phyloP scores from a whole-genome alignment of 92 coral and sea anemone species.

The Porites divaricata region DNA sequence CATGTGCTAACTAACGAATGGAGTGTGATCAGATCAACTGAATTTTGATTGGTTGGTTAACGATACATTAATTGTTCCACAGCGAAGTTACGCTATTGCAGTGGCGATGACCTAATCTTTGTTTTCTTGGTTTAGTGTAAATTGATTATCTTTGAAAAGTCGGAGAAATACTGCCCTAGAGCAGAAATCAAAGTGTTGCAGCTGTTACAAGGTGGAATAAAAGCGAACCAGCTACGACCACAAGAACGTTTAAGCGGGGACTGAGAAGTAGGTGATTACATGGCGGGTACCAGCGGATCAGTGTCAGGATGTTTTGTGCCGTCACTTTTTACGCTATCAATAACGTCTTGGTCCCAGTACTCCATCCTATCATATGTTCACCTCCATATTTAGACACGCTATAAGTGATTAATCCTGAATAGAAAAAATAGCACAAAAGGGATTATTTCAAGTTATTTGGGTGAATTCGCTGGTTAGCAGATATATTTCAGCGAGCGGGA shows the following conservation, averaged over 20 bases:
- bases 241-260: constrained; percentile 20
- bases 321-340: constrained; percentile 15
- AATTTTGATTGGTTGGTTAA: constrained; percentile 53
- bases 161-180: neutral
- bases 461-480: neutral
- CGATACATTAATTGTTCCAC: constrained; percentile 40
- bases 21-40: constrained; percentile 64
- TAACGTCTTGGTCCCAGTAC: constrained; percentile 17
- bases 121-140: neutral
- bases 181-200: constrained; percentile 11
- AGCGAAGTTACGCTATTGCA: constrained; percentile 45
- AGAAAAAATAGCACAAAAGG: no score
- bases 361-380: neutral
- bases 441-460: no score
- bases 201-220: constrained; percentile 27
- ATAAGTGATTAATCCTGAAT: neutral
- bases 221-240: constrained; percentile 39
- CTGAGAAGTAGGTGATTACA: constrained; percentile 24
- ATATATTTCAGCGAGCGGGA: no score
- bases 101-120: constrained; percentile 36
- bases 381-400: neutral
- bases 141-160: neutral
- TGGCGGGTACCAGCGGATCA: constrained; percentile 40
- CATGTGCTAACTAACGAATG: constrained; percentile 35
- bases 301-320: neutral